Evolutionary conservation across 2,888 invertebrate species (phyloP).

Genomic region (Brenthis daphne): DNA sequence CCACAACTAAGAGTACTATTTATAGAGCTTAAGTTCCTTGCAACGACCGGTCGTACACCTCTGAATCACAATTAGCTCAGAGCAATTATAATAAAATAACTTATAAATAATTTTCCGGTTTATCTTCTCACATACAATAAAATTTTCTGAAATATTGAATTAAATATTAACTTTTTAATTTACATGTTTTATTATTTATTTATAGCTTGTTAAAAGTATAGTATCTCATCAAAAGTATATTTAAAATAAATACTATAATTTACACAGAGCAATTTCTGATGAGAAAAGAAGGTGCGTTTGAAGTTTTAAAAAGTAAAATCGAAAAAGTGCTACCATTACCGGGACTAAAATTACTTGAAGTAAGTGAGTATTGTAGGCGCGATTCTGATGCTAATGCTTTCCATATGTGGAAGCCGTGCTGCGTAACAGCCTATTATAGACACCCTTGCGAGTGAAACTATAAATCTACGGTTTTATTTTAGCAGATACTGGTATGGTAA

Average conservation of each 20-base stretch:
- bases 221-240: too few species aligned
- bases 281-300: not conserved
- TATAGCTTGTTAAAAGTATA: too few species aligned
- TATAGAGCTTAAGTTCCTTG: conserved; percentile 31
- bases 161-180: too few species aligned
- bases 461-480: conserved; percentile 20
- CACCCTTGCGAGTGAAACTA: conserved; percentile 18
- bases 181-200: too few species aligned
- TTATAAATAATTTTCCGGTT: conserved; percentile 2
- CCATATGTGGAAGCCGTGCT: conserved; percentile 23
- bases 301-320: not conserved
- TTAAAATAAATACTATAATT: too few species aligned
- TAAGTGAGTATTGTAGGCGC: conserved; percentile 1
- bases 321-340: not conserved
- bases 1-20: conserved; percentile 28
- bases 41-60: conserved; percentile 33
- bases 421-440: conserved; percentile 27
- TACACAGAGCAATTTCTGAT: too few species aligned
- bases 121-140: not conserved
- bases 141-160: too few species aligned
- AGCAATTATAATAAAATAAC: conserved; percentile 6
- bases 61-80: conserved; percentile 23
- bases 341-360: conserved; percentile 14
- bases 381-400: conserved; percentile 19
- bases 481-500: not conserved